Evolutionary conservation across 2,888 invertebrate species (phyloP).

Genomic region (Ephialtes manifestator): DNA sequence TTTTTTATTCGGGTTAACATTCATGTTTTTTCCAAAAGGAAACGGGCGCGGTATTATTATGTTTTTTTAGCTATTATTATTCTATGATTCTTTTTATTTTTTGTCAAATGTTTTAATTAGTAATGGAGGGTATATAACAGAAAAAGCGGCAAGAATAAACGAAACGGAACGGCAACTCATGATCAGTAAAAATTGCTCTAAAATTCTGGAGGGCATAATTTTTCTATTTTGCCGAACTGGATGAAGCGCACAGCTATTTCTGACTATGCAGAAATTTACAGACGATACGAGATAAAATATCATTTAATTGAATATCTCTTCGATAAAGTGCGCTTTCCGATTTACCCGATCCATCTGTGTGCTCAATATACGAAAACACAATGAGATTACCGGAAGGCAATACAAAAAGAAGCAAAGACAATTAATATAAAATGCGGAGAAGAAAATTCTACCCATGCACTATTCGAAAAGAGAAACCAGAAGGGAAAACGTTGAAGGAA

Average conservation of each 20-base stretch:
- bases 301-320: conserved; percentile 15
- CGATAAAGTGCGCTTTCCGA: background rate
- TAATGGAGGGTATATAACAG: too few relatives aligned
- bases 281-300: background rate
- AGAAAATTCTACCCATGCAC: conserved; percentile 32
- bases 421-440: conserved; percentile 12
- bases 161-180: too few relatives aligned
- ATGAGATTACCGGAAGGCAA: conserved; percentile 13
- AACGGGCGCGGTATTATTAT: too few relatives aligned
- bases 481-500: conserved; percentile 3
- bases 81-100: too few relatives aligned
- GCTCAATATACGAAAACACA: conserved; percentile 6
- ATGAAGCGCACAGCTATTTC: background rate
- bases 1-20: too few relatives aligned
- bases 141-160: too few relatives aligned
- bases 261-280: background rate
- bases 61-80: too few relatives aligned
- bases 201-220: too few relatives aligned
- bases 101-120: too few relatives aligned
- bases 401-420: background rate
- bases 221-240: background rate
- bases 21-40: too few relatives aligned
- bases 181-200: too few relatives aligned
- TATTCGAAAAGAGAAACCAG: background rate
- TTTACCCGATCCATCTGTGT: background rate